Percentiles rank a stretch among this genome's conserved stretches.
phyloP scores from a whole-genome alignment of 1,140 invertebrate genomes.

The Bicyclus anynana region DNA sequence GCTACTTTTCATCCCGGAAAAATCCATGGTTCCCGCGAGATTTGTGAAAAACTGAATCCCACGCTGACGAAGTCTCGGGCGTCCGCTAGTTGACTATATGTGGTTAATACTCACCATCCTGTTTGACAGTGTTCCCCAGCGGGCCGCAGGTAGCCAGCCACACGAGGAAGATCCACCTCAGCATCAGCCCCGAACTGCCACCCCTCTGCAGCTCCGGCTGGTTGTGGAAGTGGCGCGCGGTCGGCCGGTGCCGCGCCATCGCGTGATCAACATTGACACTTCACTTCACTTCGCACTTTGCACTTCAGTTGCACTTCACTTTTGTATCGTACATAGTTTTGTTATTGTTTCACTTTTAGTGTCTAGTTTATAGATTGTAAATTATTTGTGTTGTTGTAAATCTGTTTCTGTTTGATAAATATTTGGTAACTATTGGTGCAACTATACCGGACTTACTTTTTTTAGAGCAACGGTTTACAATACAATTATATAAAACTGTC shows the following conservation, averaged over 20 bases:
- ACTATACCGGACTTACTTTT: too few species aligned
- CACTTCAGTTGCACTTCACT: slow-evolving; percentile 13
- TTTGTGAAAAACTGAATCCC: too few species aligned
- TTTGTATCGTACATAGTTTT: slow-evolving; percentile 3
- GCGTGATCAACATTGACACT: slow-evolving; percentile 15
- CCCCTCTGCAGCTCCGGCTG: slow-evolving; percentile 57
- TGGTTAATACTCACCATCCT: slow-evolving; percentile 71
- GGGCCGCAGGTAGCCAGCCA: slow-evolving; percentile 60
- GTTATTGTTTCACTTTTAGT: not conserved
- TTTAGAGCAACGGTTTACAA: too few species aligned
- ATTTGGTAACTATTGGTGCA: too few species aligned
- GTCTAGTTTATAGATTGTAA: too few species aligned
- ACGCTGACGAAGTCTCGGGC: too few species aligned
- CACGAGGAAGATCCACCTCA: slow-evolving; percentile 60
- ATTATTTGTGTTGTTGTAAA: too few species aligned
- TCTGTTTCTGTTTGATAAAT: too few species aligned
- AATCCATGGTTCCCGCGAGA: too few species aligned
- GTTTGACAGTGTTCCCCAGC: slow-evolving; percentile 60
- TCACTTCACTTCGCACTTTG: slow-evolving; percentile 18
- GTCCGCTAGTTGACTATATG: too few species aligned
- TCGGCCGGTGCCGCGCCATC: slow-evolving; percentile 53
- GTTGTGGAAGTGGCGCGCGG: slow-evolving; percentile 62
- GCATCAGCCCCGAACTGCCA: slow-evolving; percentile 46
- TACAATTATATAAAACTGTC: too few species aligned
- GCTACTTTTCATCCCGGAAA: too few species aligned